Evolutionary conservation across 2,888 invertebrate genomes (phyloP).

Genomic region (Pollenia angustigena): DNA sequence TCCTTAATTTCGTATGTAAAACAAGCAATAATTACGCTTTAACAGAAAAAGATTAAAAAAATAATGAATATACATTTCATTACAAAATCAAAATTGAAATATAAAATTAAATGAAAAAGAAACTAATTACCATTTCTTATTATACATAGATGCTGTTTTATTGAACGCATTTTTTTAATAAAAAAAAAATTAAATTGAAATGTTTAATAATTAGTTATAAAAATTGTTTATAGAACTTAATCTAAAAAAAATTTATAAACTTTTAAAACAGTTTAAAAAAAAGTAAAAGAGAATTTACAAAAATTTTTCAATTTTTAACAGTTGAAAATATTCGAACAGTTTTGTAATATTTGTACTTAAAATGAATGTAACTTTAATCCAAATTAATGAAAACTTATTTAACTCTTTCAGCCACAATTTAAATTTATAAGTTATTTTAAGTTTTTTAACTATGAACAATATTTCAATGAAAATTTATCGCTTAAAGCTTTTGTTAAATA

Average conservation of each 20-base stretch:
- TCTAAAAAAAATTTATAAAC: background rate
- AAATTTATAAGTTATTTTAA: no score
- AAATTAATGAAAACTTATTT: no score
- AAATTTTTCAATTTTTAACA: background rate
- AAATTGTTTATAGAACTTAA: conserved; percentile 15
- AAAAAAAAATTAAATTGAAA: conserved; percentile 15
- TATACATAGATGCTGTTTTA: conserved; percentile 69
- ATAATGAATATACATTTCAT: conserved; percentile 42
- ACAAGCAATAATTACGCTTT: conserved; percentile 79
- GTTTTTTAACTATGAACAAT: no score
- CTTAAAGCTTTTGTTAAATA: no score
- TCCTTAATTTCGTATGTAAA: conserved; percentile 77
- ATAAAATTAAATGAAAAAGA: background rate
- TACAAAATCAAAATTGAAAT: conserved; percentile 24
- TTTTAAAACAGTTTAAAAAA: conserved; percentile 19
- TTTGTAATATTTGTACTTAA: no score
- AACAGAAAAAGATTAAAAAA: conserved; percentile 47
- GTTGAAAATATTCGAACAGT: background rate
- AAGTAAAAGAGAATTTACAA: background rate
- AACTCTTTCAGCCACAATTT: no score
- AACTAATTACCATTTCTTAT: conserved; percentile 38
- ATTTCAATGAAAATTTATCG: no score
- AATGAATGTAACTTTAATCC: no score
- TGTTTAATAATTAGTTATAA: conserved; percentile 1
- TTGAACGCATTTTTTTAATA: conserved; percentile 69